Evolutionary conservation across 2,888 invertebrate species (phyloP).

Genomic region (Phaonia tiefii): DNA sequence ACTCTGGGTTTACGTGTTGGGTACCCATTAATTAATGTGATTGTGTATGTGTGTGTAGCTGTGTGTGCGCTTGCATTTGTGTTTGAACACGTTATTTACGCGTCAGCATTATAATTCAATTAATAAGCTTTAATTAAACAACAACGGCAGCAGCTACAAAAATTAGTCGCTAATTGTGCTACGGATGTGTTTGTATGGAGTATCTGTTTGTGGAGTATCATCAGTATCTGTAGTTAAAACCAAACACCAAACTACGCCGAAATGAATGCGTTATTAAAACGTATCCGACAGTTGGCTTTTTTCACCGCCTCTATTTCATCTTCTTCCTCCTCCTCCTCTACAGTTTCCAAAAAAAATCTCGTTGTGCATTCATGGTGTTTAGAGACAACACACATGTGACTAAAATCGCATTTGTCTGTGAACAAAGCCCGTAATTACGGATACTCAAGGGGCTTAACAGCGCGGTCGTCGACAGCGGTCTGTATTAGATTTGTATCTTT

Average conservation of each 20-base stretch:
- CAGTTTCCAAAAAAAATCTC: slow-evolving; percentile 25
- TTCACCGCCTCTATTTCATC: background rate
- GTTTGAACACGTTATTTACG: slow-evolving; percentile 58
- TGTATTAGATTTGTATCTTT: too few species aligned
- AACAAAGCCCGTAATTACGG: too few species aligned
- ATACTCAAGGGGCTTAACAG: too few species aligned
- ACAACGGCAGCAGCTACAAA: slow-evolving; percentile 26
- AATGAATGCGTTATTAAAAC: background rate
- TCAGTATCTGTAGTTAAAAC: background rate
- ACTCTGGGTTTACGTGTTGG: slow-evolving; percentile 19
- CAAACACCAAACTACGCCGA: background rate
- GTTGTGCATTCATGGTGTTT: background rate
- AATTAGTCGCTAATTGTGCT: slow-evolving; percentile 65
- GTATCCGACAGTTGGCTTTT: slow-evolving; percentile 24
- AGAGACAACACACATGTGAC: too few species aligned
- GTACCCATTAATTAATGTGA: slow-evolving; percentile 35
- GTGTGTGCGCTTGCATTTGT: slow-evolving; percentile 28
- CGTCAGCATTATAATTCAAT: slow-evolving; percentile 67
- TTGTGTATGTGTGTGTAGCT: background rate
- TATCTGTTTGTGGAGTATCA: slow-evolving; percentile 23
- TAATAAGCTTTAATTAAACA: slow-evolving; percentile 67
- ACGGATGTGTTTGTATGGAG: slow-evolving; percentile 34
- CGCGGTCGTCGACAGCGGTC: too few species aligned
- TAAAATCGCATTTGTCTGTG: too few species aligned
- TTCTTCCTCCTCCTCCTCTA: too few species aligned